These are phyloP conservation scores for Eudemis profundana DNA, from an alignment of 2,888 invertebrate species.

Conservation along the genomic window DNA sequence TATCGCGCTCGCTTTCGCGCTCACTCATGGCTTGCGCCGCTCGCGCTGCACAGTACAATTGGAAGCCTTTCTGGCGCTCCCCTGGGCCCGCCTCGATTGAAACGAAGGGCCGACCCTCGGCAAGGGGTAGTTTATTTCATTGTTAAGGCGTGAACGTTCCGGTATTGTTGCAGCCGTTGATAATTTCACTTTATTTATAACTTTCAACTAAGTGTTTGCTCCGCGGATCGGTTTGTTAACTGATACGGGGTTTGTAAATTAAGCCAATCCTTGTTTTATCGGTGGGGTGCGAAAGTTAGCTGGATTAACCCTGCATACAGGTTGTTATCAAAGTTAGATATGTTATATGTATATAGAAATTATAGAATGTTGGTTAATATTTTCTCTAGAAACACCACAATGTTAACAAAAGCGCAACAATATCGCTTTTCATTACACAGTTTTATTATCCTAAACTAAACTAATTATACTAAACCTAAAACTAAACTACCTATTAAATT, in stretches of 20 bases:
- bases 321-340: not conserved
- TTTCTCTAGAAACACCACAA: too few species aligned
- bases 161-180: constrained; percentile 48
- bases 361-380: too few species aligned
- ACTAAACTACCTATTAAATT: too few species aligned
- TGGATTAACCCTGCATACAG: not conserved
- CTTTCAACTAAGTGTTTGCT: constrained; percentile 8
- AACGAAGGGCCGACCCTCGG: constrained; percentile 54
- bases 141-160: constrained; percentile 53
- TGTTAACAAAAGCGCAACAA: too few species aligned
- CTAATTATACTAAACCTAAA: too few species aligned
- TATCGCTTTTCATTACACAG: too few species aligned
- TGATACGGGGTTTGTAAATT: not conserved
- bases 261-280: not conserved
- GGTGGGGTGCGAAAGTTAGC: not conserved
- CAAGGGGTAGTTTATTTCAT: constrained; percentile 59
- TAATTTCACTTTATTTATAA: constrained; percentile 43
- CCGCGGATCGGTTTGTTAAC: not conserved
- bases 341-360: too few species aligned
- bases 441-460: too few species aligned
- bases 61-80: constrained; percentile 45
- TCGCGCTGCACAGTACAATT: constrained; percentile 39
- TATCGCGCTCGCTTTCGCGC: not conserved
- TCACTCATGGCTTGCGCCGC: constrained; percentile 4
- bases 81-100: constrained; percentile 51